phyloP scores from a whole-genome alignment of 2,888 invertebrate species.

The Gymnoscelis rufifasciata region DNA sequence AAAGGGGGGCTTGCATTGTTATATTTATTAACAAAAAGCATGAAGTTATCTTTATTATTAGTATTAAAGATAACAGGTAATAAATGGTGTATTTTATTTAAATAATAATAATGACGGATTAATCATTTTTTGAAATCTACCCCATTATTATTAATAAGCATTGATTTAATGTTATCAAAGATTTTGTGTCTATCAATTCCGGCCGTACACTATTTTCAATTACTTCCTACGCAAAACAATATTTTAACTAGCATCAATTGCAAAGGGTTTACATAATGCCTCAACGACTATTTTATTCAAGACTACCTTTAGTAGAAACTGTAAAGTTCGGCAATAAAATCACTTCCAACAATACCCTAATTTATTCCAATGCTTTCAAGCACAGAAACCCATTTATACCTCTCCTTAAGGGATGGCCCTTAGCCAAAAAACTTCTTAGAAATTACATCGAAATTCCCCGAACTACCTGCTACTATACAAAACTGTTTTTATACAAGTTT shows the following conservation, averaged over 20 bases:
- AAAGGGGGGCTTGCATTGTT: too few relatives aligned
- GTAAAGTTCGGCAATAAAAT: constrained; percentile 7
- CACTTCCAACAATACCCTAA: constrained; percentile 21
- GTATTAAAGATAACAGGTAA: too few relatives aligned
- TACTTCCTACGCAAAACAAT: neutral
- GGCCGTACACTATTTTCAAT: too few relatives aligned
- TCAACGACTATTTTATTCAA: constrained; percentile 6
- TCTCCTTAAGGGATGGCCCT: constrained; percentile 34
- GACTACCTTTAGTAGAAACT: neutral
- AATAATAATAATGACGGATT: too few relatives aligned
- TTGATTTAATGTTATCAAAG: too few relatives aligned
- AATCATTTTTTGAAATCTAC: too few relatives aligned
- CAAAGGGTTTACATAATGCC: constrained; percentile 2
- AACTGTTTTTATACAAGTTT: constrained; percentile 32
- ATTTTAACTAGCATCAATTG: neutral
- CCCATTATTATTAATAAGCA: too few relatives aligned
- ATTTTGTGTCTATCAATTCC: too few relatives aligned
- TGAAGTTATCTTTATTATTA: too few relatives aligned
- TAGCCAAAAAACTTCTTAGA: constrained; percentile 49
- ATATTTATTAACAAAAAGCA: too few relatives aligned
- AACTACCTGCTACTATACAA: constrained; percentile 52
- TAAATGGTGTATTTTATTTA: too few relatives aligned
- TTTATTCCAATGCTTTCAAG: constrained; percentile 27
- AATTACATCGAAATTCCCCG: constrained; percentile 46
- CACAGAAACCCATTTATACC: constrained; percentile 32